phyloP scores from a whole-genome alignment of 2,888 invertebrate species.

The Chironomus tentans region DNA sequence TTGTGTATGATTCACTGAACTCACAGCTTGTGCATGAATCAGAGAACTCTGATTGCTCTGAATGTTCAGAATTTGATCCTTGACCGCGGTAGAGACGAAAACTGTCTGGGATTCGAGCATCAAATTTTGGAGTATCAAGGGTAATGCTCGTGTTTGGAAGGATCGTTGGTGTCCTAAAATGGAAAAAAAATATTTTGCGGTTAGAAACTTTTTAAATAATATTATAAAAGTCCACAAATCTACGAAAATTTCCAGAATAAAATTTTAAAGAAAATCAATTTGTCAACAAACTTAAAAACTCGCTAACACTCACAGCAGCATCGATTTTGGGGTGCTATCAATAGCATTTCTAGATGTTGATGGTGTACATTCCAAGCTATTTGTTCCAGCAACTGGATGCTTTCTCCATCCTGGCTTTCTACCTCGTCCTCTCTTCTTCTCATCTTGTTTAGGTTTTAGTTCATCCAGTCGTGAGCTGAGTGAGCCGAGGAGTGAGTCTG shows the following conservation, averaged over 20 bases:
- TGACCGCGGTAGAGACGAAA: slow-evolving; percentile 48
- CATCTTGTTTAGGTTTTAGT: neutral
- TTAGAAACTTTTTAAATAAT: neutral
- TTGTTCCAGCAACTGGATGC: neutral
- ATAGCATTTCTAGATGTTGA: slow-evolving; percentile 3
- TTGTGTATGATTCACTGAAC: slow-evolving; percentile 33
- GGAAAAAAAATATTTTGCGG: neutral
- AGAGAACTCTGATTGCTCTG: slow-evolving; percentile 35
- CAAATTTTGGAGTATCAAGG: slow-evolving; percentile 17
- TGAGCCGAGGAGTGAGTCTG: slow-evolving; percentile 30
- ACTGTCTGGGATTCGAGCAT: slow-evolving; percentile 42
- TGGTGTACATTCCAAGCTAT: neutral
- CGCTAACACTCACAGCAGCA: slow-evolving; percentile 2
- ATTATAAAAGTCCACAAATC: neutral
- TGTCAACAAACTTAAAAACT: neutral
- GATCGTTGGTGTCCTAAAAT: slow-evolving; percentile 28
- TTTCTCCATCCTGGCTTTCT: slow-evolving; percentile 32
- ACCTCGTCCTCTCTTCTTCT: slow-evolving; percentile 8
- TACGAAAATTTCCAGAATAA: neutral
- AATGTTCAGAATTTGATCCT: slow-evolving; percentile 41
- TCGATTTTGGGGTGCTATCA: slow-evolving; percentile 2
- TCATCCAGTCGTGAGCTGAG: neutral
- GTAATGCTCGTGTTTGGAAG: slow-evolving; percentile 30
- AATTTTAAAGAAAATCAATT: neutral
- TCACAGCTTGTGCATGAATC: slow-evolving; percentile 41